These are phyloP conservation scores for Koerneria pararmatus DNA, from an alignment of 2,888 invertebrate genomes.

Conservation along the genomic window DNA sequence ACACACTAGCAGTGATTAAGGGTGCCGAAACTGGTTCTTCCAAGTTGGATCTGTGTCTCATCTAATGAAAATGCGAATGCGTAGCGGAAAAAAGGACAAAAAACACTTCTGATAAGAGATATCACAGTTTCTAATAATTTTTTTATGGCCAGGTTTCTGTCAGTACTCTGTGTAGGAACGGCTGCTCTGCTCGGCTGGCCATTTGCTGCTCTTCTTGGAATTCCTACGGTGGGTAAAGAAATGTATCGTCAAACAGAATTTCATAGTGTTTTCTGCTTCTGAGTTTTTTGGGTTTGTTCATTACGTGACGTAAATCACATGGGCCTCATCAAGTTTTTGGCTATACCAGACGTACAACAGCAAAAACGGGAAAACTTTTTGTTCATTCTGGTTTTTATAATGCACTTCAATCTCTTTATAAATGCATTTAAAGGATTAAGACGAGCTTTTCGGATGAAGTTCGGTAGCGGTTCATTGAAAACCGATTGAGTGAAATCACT, in stretches of 20 bases:
- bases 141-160: slow-evolving; percentile 40
- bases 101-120: too few relatives aligned
- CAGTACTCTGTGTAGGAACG: slow-evolving; percentile 66
- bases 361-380: not conserved
- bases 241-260: not conserved
- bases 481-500: too few relatives aligned
- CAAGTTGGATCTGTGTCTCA: too few relatives aligned
- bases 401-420: not conserved
- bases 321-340: not conserved
- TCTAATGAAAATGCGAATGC: too few relatives aligned
- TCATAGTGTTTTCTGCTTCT: not conserved
- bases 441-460: too few relatives aligned
- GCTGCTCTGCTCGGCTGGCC: slow-evolving; percentile 87
- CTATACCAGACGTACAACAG: not conserved
- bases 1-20: too few relatives aligned
- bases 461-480: too few relatives aligned
- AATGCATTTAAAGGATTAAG: too few relatives aligned
- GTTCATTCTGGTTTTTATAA: not conserved
- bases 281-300: not conserved
- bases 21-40: too few relatives aligned
- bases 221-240: slow-evolving; percentile 52
- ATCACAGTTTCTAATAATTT: too few relatives aligned
- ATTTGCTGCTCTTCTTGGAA: slow-evolving; percentile 86
- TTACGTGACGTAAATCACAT: too few relatives aligned
- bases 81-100: too few relatives aligned